These are phyloP conservation scores for Nezara viridula DNA, from an alignment of 2,888 invertebrate genomes.

Conservation along the genomic window DNA sequence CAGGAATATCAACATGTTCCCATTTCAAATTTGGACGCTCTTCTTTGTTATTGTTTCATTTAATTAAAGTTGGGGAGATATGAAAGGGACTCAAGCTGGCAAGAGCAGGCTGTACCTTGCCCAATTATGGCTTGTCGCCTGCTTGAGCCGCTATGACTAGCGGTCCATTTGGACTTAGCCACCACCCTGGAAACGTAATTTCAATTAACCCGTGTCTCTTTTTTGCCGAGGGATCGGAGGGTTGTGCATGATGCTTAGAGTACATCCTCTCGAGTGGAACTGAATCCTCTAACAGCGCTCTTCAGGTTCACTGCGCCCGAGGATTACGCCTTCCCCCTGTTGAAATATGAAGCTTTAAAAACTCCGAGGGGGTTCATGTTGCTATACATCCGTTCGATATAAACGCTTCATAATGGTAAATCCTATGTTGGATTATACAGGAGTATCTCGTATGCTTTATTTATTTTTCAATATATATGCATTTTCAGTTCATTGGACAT, in stretches of 20 bases:
- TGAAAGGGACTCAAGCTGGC: neutral
- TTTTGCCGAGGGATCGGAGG: neutral
- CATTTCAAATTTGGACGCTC: no score
- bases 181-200: slow-evolving; percentile 13
- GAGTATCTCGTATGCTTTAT: neutral
- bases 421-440: neutral
- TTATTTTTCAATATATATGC: neutral
- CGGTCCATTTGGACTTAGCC: slow-evolving; percentile 1
- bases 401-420: neutral
- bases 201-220: slow-evolving; percentile 8
- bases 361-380: neutral
- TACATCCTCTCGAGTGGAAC: neutral
- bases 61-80: neutral
- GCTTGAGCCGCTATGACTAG: neutral
- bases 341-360: slow-evolving; percentile 21
- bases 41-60: neutral
- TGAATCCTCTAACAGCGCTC: neutral
- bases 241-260: neutral
- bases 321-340: slow-evolving; percentile 5
- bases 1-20: no score
- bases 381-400: neutral
- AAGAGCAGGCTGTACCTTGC: neutral
- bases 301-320: neutral
- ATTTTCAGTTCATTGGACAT: neutral
- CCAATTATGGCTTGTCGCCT: neutral